Evolutionary conservation across 2,797 vertebrate genomes (phyloP), one percentile per base, ranked within the genome.

Genomic region (Pitangus sulphuratus): DNA sequence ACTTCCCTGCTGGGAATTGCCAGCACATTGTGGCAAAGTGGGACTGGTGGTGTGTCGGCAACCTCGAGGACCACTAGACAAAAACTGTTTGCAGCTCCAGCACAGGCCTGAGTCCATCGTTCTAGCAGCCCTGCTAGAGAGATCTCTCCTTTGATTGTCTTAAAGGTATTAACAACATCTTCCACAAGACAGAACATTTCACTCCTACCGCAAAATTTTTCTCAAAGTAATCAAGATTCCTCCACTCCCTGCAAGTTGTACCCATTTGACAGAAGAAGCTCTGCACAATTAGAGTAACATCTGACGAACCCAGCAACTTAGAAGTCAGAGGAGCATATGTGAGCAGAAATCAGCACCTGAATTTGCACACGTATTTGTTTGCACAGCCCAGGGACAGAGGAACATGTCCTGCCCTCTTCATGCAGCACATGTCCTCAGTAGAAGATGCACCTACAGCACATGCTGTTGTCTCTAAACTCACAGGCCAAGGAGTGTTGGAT

Each of bases 41-140:
- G 77, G 53, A 53, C 48, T 3, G n/a, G 75, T 0, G 0, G 57
- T 13, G 18, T 3, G 13, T 39, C 0, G 0, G 45, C 66, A 93
- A 5, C 81, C 65, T 89, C 25, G 45, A 87, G 53, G 68, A 82
- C 17, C 6, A 6, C 22, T 6, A 51, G 60, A 40, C 47, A 82
- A 85, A 82, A 94, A 26, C 31, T 28, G 10, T 11, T 60, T 64
- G 65, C 65, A 75, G 79, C 66, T 87, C 79, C 71, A 74, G 54
- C 54, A n/a, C 0, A 0, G 87, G 45, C 39, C 39, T 8, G 15
- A 54, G 64, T 48, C 56, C 91, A 78, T 48, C 64, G 24, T 31
- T 42, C 0, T 1, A 80, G 75, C 39, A 89, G 93, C 71, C 44
- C 60, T 24, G 3, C 54, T 2, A 72, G 35, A 71, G 20, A 82